Percentiles rank a stretch among this genome's conserved stretches.
phyloP scores from a whole-genome alignment of 1,140 invertebrate species.

The Aphelenchoides fujianensis region DNA sequence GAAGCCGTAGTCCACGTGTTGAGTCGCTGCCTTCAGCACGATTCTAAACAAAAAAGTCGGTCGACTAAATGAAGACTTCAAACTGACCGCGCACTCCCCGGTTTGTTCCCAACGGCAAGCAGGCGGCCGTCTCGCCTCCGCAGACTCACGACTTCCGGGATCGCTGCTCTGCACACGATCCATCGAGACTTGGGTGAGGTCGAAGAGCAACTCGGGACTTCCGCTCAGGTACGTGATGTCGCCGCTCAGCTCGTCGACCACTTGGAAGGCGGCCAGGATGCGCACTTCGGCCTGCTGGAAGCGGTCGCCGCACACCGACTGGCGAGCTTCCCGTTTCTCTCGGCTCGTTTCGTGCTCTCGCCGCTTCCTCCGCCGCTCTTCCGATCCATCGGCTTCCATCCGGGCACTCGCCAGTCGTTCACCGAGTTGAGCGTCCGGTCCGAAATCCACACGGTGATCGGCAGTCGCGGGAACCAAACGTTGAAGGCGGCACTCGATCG shows the following conservation, averaged over 20 bases:
- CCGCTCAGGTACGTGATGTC: slow-evolving; percentile 75
- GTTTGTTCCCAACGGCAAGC: slow-evolving; percentile 18
- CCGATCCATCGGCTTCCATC: slow-evolving; percentile 34
- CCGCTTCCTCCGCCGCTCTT: neutral
- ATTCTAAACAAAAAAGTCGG: slow-evolving; percentile 15
- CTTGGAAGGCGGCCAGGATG: slow-evolving; percentile 81
- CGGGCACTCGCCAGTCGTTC: slow-evolving; percentile 65
- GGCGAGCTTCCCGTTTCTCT: slow-evolving; percentile 36
- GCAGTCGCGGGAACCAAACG: slow-evolving; percentile 94
- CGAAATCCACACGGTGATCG: slow-evolving; percentile 80
- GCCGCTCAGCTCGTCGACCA: slow-evolving; percentile 83
- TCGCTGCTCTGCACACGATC: slow-evolving; percentile 17
- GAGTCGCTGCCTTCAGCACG: slow-evolving; percentile 20
- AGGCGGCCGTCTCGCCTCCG: slow-evolving; percentile 20
- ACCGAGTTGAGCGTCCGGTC: slow-evolving; percentile 86
- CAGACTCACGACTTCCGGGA: slow-evolving; percentile 12
- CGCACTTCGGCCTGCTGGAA: slow-evolving; percentile 79
- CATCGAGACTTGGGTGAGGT: slow-evolving; percentile 25
- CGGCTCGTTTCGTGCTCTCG: slow-evolving; percentile 62
- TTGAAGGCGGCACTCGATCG: slow-evolving; percentile 80
- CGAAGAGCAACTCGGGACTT: slow-evolving; percentile 26
- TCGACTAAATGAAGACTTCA: slow-evolving; percentile 6
- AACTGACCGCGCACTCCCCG: slow-evolving; percentile 24
- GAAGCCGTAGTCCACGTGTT: slow-evolving; percentile 27
- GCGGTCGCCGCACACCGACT: slow-evolving; percentile 72